phyloP scores from a whole-genome alignment of 2,113 vertebrate species.

The Philantomba maxwellii region DNA sequence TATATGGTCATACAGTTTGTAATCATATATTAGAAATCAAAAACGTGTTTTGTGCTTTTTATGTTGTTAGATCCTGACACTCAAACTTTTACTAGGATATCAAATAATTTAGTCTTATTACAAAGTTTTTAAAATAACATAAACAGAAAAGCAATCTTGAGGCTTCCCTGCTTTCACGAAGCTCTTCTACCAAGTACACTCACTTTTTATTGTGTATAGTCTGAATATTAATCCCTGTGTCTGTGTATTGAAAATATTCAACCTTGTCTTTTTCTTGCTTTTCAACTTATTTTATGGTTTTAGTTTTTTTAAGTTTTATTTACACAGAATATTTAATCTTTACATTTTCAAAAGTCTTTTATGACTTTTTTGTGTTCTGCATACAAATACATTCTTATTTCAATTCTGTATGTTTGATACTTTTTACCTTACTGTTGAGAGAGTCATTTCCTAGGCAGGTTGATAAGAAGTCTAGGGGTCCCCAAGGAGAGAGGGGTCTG shows the following conservation, averaged over 20 bases:
- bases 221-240: not conserved
- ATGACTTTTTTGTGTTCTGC: not conserved
- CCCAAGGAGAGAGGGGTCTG: no score
- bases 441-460: no score
- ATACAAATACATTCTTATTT: not conserved
- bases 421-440: not conserved
- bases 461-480: no score
- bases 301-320: not conserved
- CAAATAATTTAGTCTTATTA: conserved; percentile 76
- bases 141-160: not conserved
- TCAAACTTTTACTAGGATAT: conserved; percentile 77
- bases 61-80: conserved; percentile 80
- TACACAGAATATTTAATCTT: not conserved
- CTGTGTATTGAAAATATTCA: not conserved
- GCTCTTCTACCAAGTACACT: not conserved
- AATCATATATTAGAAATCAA: conserved; percentile 81
- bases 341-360: not conserved
- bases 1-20: conserved; percentile 83
- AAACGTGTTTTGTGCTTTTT: conserved; percentile 86
- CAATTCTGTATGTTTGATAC: not conserved
- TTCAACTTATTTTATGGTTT: not conserved
- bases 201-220: not conserved
- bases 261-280: not conserved
- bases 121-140: conserved; percentile 39
- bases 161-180: not conserved